These are phyloP conservation scores for Colossoma macropomum DNA, from an alignment of 2,113 vertebrate genomes.

Conservation along the genomic window DNA sequence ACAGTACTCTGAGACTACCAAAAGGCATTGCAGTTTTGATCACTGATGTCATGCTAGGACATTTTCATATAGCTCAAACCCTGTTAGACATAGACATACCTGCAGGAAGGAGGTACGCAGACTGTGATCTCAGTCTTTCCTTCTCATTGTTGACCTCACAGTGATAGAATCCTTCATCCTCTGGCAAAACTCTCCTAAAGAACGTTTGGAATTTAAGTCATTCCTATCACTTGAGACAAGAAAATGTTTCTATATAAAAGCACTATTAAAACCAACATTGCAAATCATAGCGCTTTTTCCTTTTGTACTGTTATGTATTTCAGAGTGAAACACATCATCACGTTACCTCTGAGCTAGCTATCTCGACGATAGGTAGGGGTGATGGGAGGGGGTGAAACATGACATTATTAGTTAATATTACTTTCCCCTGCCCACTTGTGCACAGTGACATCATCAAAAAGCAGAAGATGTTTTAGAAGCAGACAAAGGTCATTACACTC, in stretches of 20 bases:
- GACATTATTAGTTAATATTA: too few species aligned
- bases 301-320: too few species aligned
- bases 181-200: constrained; percentile 71
- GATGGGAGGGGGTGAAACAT: too few species aligned
- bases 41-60: background rate
- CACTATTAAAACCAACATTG: background rate
- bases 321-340: too few species aligned
- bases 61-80: too few species aligned
- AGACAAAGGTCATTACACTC: too few species aligned
- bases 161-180: constrained; percentile 76
- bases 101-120: constrained; percentile 71
- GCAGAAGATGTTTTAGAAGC: too few species aligned
- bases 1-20: background rate
- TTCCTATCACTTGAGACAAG: background rate
- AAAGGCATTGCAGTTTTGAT: background rate
- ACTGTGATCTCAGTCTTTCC: constrained; percentile 66
- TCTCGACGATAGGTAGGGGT: too few species aligned
- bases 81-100: constrained; percentile 60
- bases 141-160: constrained; percentile 74
- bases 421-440: too few species aligned
- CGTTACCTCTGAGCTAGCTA: too few species aligned
- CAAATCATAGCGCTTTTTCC: too few species aligned
- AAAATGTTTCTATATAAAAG: background rate
- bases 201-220: background rate
- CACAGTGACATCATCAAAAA: too few species aligned